Evolutionary conservation across 2,113 vertebrate genomes (phyloP), one percentile per base, ranked within the genome.

Genomic region (Microtus montanus): DNA sequence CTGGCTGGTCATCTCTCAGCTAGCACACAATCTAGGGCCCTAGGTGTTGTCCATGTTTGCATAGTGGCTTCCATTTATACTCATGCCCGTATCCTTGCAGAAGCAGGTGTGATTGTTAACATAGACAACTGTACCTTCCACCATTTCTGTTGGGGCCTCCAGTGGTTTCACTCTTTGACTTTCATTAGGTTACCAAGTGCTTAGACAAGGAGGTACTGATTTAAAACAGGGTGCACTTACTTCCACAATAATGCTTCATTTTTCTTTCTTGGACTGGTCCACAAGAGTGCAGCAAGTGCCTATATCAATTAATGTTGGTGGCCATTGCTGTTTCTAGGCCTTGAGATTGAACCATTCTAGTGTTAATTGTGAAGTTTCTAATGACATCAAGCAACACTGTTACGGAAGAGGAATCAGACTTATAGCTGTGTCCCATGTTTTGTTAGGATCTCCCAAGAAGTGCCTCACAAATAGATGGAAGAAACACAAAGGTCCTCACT

Each of bases 401-500:
- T 7, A 2, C 24, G 79, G 80, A 97, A 75, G 86, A 80, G 49
- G 90, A 92, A 58, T 96, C 90, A 63, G 96, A 94, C 75, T 33
- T 1, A 35, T 4, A 77, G 13, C 58, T 95, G 61, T 47, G 93
- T 90, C 47, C 93, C 6, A 1, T 97, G 58, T 97, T 66, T 95
- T 96, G 8, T 87, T 80, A 99, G 99, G 99, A 99, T 93, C 98
- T 99, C 68, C 99, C 99, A 77, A 98, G 98, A 95, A 96, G 97
- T 0, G 95, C 98, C 1, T 96, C 98, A 0, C 96, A 98, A 80
- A 98, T 99, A 0, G 98, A 99, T 79, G 6, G 93, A 10, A 90
- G 97, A 95, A 99, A 99, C 97, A 99, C 97, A 26, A 98, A 96
- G 96, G 97, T 98, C 38, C 99, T 99, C 85, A 99, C 99, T 85